Evolutionary conservation across 2,113 vertebrate genomes (phyloP), one percentile per base, ranked within the genome.

Genomic region (Xerus inauris): DNA sequence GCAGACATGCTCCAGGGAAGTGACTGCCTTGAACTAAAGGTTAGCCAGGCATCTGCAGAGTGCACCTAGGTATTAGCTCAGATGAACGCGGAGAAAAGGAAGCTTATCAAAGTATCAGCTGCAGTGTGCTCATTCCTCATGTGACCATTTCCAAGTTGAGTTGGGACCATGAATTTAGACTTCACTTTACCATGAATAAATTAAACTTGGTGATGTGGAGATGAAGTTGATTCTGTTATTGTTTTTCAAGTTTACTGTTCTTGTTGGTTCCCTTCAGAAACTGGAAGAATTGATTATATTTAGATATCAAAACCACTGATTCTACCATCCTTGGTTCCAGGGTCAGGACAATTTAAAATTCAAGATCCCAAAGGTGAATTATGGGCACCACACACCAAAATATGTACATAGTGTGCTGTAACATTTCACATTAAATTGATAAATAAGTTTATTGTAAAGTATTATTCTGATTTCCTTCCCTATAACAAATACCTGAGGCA

Each of bases 291-390:
- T 85, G 13, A 28, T 62, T 87, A 22, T 62, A 20, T 28, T 86
- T 62, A 49, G 42, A 51, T 65, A 12, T 49, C 28, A 87, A 72
- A 88, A 93, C 49, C 57, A 69, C 20, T 22, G 10, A 81, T 49
- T 71, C 17, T 40, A 57, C 10, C 14, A 28, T 49, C 30, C 7
- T 82, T 91, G 59, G 28, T 93, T 73, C n/a, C 35, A 80, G 54
- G 57, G 16, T 73, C 45, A 71, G 35, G 28, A 45, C 17, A 24
- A 80, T 51, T 87, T 85, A 67, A 89, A 87, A 76, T 67, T 62
- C 94, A 49, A 81, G 32, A 94, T 86, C 22, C 40, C 80, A 30
- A 83, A 49, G 80, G 59, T 81, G 35, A 94, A 45, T 81, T 87
- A 40, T 45, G 45, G 77, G 5, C 10, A 75, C 3, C 13, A 75